These are phyloP conservation scores for Semotilus atromaculatus DNA, from an alignment of 2,797 vertebrate species.

Conservation along the genomic window DNA sequence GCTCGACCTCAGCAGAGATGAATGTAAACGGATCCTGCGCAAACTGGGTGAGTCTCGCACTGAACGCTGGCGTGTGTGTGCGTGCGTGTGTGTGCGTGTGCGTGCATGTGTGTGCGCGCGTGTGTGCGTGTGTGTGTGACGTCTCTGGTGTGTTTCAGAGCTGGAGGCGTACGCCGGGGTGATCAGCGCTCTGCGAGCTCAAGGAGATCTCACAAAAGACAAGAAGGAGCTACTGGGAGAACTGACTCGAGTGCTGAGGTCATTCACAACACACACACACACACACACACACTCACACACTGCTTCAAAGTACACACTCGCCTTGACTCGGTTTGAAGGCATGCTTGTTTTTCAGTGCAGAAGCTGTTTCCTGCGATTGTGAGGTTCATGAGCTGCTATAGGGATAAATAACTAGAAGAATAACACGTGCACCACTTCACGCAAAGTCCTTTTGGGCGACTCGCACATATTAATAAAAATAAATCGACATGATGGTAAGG, in stretches of 20 bases:
- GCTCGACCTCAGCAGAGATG: constrained; percentile 96
- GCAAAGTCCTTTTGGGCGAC: too few relatives aligned
- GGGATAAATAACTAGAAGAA: too few relatives aligned
- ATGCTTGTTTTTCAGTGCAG: too few relatives aligned
- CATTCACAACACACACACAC: constrained; percentile 25
- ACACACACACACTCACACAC: background rate
- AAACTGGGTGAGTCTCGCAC: constrained; percentile 86
- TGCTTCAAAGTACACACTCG: too few relatives aligned
- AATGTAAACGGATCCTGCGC: constrained; percentile 97
- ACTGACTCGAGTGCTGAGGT: constrained; percentile 97
- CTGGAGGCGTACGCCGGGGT: constrained; percentile 98
- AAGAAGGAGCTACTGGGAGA: constrained; percentile 98
- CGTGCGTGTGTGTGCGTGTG: constrained; percentile 11
- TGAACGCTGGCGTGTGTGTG: background rate
- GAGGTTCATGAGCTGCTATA: too few relatives aligned
- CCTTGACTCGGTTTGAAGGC: too few relatives aligned
- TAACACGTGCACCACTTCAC: too few relatives aligned
- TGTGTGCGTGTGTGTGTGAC: background rate
- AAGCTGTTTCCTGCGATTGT: too few relatives aligned
- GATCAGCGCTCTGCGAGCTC: constrained; percentile 95
- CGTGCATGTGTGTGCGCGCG: background rate
- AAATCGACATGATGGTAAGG: too few relatives aligned
- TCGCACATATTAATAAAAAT: too few relatives aligned
- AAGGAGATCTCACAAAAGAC: constrained; percentile 97
- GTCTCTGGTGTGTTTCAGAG: constrained; percentile 76